Percentiles rank a stretch among this genome's conserved stretches.
Conservation (phyloP, 1,140 invertebrate species). For the Bombus balteatus region DNA sequence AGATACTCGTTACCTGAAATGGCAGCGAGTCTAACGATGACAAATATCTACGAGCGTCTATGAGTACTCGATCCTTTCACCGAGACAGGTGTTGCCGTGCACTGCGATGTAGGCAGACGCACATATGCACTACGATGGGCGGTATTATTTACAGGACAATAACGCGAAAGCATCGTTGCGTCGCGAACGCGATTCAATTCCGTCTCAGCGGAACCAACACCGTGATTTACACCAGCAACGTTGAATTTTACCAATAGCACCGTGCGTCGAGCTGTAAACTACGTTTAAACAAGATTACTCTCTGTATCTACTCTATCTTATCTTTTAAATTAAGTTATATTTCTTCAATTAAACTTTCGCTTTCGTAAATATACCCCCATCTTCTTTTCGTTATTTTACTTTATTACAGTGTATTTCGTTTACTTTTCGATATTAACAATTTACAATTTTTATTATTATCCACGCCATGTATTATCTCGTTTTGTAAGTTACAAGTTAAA, state of each 20-base stretch:
- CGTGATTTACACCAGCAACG: background rate
- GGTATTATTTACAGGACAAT: conserved; percentile 28
- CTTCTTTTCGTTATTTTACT: no score
- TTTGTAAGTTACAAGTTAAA: no score
- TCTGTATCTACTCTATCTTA: background rate
- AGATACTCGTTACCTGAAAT: conserved; percentile 28
- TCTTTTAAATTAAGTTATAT: no score
- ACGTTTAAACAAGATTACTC: background rate
- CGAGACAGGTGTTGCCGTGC: conserved; percentile 64
- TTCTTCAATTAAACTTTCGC: no score
- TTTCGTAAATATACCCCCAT: no score
- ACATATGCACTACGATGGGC: conserved; percentile 7
- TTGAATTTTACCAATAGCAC: background rate
- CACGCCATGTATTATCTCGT: no score
- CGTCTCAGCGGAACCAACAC: background rate
- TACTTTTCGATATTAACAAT: no score
- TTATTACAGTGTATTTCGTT: no score
- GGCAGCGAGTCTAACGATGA: conserved; percentile 25
- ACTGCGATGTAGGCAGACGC: conserved; percentile 38
- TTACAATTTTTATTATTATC: no score
- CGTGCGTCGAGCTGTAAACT: background rate
- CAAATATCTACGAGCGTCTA: conserved; percentile 22
- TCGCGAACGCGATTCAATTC: background rate
- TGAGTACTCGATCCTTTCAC: conserved; percentile 64
- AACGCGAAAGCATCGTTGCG: background rate